Evolutionary conservation across 2,797 vertebrate genomes (phyloP), one percentile per base, ranked within the genome.

Genomic region (Hafferia zeledoni): DNA sequence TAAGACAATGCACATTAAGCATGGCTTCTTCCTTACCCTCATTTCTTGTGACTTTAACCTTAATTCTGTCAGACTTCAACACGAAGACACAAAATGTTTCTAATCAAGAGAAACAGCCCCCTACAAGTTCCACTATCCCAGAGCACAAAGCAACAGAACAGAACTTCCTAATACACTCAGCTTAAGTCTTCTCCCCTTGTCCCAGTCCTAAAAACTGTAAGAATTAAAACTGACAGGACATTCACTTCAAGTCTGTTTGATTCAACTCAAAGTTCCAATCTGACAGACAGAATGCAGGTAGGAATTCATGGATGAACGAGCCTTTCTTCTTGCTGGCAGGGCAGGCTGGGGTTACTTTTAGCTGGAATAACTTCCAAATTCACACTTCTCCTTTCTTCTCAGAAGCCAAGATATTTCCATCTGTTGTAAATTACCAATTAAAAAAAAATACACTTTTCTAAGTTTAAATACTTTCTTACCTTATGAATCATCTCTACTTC

Each of bases 401-500:
- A 59, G 28, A 86, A 83, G 7, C 7, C 7, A 63, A 53, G 9
- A 3, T 27, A 78, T 31, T 57, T 67, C 16, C 12, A 4, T 60
- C 43, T 83, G 24, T 52, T 22, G 24, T 17, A 65, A 2, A 7
- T 37, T 65, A 13, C 57, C 7, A 50, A 46, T 37, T 43, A 10
- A 27, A 56, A 27, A 56, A 61, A 41, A 28, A 0, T 0, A 0
- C 13, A 25, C 37, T 31, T 63, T 27, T 1, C 9, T 31, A 60
- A 60, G 46, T 50, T 52, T 35, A 69, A 53, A 30, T 6, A 10
- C 87, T 92, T 52, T 49, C 52, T 75, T 90, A 99, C 99, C 98
- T 99, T 98, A 96, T 97, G 98, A 23, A 99, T 98, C 7, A 97
- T 95, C 67, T 99, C 99, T 6, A 98, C 98, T 84, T 99, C 99